Evolutionary conservation across 1,140 invertebrate species (phyloP).

Genomic region (Dolichoris vasculosae): DNA sequence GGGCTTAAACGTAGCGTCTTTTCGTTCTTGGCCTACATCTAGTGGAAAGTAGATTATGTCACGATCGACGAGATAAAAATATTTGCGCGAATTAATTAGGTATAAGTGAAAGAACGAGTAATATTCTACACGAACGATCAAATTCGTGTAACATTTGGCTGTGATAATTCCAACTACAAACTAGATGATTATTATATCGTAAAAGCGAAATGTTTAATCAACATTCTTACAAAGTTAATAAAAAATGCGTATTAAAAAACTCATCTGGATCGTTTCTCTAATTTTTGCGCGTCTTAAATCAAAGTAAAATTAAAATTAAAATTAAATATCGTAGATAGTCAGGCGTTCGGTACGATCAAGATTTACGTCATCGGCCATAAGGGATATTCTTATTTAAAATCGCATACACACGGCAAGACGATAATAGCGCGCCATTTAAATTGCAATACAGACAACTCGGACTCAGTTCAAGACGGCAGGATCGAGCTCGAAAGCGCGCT

Average conservation of each 20-base stretch:
- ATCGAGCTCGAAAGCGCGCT: neutral
- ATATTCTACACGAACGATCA: too few species aligned
- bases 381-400: neutral
- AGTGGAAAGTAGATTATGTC: constrained; percentile 20
- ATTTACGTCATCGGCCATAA: neutral
- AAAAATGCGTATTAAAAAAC: too few species aligned
- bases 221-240: too few species aligned
- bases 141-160: neutral
- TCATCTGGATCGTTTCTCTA: too few species aligned
- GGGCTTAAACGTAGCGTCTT: neutral
- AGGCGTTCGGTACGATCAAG: too few species aligned
- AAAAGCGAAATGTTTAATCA: too few species aligned
- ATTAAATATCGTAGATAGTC: too few species aligned
- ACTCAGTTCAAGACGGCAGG: neutral
- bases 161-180: too few species aligned
- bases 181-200: too few species aligned
- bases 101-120: neutral
- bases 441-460: neutral
- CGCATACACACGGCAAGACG: neutral
- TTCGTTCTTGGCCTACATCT: constrained; percentile 35
- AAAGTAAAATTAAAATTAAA: too few species aligned
- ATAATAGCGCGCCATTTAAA: neutral
- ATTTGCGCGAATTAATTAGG: neutral
- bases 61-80: constrained; percentile 15
- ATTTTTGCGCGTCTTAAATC: too few species aligned